Base-by-base conservation (phyloP, 1,140 invertebrate species). In the Drosophila ficusphila region DNA sequence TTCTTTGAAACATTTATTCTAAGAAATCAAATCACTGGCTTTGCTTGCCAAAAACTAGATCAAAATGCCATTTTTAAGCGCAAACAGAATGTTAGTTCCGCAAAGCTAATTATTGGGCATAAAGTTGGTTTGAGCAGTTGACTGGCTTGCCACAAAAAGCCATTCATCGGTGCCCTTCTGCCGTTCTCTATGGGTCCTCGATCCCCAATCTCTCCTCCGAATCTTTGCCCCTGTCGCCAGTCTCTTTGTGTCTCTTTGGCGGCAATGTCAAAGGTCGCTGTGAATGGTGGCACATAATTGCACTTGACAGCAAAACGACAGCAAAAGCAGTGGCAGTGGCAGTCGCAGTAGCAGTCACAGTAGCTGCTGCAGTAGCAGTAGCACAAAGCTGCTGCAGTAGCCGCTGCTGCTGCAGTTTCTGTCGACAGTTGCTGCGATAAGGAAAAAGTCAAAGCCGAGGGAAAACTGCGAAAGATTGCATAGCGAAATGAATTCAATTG, bases 391-490 rank as follows among this genome's bases (percentile, higher is more conserved):
- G 33, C 54, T 12, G 38, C 54, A 51, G 42, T 42, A 29, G 49
- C 25, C 3, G 39, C 25, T 54, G 53, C 53, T 8, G 53, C 46
- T 3, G 29, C 27, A 21, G n/a, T 57, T 33, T n/a, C n/a, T n/a
- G 62, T 67, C 62, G 62, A 67, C 62, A 67, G 62, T 67, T 33
- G 42, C 42, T 4, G 62, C 51, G 62, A 67, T 67, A 67, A 67
- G 61, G 61, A 41, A 65, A 65, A 52, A 67, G 46, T 52, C 69
- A 75, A 70, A 53, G 65, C 42, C 33, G 36, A 54, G 65, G 61
- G 57, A 62, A 77, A 78, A 79, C 78, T 82, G 79, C 69, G 79
- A 82, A 82, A 77, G 79, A 82, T 82, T 77, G 74, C 78, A 83
- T 74, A 54, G 78, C 74, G 64, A 83, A 82, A 71, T 82, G 78